Evolutionary conservation across 2,113 vertebrate genomes (phyloP), one percentile per base, ranked within the genome.

Genomic region (Sus scrofa): DNA sequence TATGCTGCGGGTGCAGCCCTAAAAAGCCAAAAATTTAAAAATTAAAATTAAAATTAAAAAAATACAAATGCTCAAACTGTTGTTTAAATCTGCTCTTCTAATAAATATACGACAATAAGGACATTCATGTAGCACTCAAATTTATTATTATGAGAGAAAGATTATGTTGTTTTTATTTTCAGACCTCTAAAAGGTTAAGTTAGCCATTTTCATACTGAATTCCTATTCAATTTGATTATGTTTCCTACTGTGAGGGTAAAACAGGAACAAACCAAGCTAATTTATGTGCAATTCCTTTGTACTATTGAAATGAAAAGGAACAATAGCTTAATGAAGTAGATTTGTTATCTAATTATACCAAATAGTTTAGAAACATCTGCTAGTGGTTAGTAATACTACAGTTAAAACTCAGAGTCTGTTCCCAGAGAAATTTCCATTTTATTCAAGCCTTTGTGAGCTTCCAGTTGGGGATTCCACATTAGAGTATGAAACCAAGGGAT

Each of bases 331-430:
- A 96, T 91, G 82, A 97, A 91, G 32, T 86, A 20, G 58, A 94
- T 97, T 94, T 94, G 89, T 96, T 97, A 96, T 93, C 93, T 96
- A 95, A 97, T 94, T 96, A 97, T 39, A 91, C 86, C 88, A 89
- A 97, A 96, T 97, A 92, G 96, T 94, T 96, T 88, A 93, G 82
- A 96, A 95, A 91, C 96, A 96, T 95, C 96, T 98, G 96, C 82
- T 86, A 44, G 52, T 74, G 94, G 85, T 92, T 95, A 95, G 32
- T 73, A 96, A 88, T 78, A 74, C 34, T 88, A 94, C 2, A 65
- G 96, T 94, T 96, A 93, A 96, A 90, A 24, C 95, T 97, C 95
- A 87, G 95, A 97, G 87, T 68, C 62, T 73, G 39, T 6, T 91
- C 67, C 94, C 84, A 95, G 68, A 73, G 50, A 95, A 88, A 96